Conservation (phyloP, 2,797 vertebrate species). For the Hemibagrus guttatus region DNA sequence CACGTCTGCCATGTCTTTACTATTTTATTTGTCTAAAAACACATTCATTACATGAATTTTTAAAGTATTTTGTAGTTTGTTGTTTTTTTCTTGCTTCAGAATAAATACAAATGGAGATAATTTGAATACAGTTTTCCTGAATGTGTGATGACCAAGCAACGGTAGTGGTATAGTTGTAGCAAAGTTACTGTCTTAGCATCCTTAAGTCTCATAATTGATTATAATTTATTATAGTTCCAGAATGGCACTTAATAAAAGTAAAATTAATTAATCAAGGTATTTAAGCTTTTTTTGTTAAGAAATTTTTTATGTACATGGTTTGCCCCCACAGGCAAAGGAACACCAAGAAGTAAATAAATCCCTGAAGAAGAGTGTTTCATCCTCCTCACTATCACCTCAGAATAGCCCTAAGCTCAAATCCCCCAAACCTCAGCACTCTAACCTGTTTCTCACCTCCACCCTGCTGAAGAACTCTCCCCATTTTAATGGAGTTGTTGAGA, state of each 20-base stretch:
- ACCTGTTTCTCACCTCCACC: slow-evolving; percentile 84
- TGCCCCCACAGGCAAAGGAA: slow-evolving; percentile 75
- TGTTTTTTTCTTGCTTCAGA: not conserved
- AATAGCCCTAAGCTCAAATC: slow-evolving; percentile 72
- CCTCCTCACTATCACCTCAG: slow-evolving; percentile 50
- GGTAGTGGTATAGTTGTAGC: not conserved
- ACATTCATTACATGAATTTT: not conserved
- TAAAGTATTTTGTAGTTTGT: not conserved
- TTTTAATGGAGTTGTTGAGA: slow-evolving; percentile 80
- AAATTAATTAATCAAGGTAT: not conserved
- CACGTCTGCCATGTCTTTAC: not conserved
- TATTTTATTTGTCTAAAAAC: not conserved
- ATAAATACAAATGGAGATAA: not conserved
- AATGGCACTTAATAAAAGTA: not conserved
- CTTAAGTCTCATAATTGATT: not conserved
- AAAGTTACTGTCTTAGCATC: not conserved
- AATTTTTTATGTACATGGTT: not conserved
- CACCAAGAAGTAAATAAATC: slow-evolving; percentile 56
- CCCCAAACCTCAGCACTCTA: slow-evolving; percentile 82
- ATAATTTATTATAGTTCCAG: not conserved
- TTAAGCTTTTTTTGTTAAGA: not conserved
- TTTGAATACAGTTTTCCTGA: not conserved
- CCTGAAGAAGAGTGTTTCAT: slow-evolving; percentile 76
- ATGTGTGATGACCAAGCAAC: too few species aligned
- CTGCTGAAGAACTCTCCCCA: slow-evolving; percentile 78